phyloP scores from a whole-genome alignment of 1,140 invertebrate species.

The Brachionus asplanchnoidis region DNA sequence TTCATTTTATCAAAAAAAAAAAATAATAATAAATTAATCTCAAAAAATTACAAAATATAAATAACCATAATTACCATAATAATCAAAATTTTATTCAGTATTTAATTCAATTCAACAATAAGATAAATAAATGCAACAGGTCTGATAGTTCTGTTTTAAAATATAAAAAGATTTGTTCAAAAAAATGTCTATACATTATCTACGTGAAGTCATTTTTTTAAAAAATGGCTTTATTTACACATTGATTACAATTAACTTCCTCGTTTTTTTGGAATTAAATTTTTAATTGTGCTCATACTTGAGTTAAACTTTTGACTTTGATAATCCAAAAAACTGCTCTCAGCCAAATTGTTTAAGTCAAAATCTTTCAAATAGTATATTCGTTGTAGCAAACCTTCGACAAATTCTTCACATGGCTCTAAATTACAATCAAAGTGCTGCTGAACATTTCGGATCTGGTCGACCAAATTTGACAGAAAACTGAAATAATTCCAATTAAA shows the following conservation, averaged over 20 bases:
- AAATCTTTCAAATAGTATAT: slow-evolving; percentile 37
- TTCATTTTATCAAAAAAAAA: not conserved
- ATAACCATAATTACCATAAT: not conserved
- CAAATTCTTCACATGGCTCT: slow-evolving; percentile 27
- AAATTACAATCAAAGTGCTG: slow-evolving; percentile 35
- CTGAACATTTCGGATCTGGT: slow-evolving; percentile 38
- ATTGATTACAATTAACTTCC: not conserved
- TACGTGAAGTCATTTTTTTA: not conserved
- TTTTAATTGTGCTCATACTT: slow-evolving; percentile 19
- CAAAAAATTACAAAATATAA: not conserved
- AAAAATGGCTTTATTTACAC: not conserved
- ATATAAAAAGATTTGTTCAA: not conserved
- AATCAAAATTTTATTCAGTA: not conserved
- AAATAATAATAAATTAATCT: not conserved
- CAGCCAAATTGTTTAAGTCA: slow-evolving; percentile 30
- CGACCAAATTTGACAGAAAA: slow-evolving; percentile 25
- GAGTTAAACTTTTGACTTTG: slow-evolving; percentile 34
- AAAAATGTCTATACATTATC: not conserved
- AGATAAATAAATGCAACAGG: slow-evolving; percentile 2
- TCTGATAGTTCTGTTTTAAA: not conserved
- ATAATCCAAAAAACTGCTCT: slow-evolving; percentile 22
- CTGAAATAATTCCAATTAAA: not conserved
- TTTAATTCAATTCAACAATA: not conserved
- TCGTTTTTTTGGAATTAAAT: slow-evolving; percentile 5
- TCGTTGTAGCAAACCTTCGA: slow-evolving; percentile 24